Conservation (phyloP, 2,113 vertebrate species). For the Ameiurus melas region DNA sequence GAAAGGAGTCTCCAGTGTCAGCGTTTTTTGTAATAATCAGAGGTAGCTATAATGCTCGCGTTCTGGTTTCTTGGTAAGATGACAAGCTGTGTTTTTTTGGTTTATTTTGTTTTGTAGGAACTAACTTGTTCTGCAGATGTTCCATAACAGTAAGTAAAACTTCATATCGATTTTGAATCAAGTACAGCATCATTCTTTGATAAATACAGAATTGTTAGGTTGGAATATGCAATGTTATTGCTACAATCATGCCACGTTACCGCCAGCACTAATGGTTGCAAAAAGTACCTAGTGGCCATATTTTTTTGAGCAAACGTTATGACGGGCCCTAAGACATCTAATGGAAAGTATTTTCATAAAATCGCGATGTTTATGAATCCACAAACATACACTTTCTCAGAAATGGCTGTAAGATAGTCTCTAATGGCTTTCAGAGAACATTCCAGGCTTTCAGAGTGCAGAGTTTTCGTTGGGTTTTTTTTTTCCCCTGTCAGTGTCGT, state of each 20-base stretch:
- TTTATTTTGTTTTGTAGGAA: neutral
- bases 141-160: neutral
- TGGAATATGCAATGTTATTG: neutral
- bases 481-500: neutral
- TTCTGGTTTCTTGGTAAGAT: neutral
- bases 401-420: slow-evolving; percentile 19
- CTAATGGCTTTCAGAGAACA: slow-evolving; percentile 19
- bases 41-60: neutral
- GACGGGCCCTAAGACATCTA: slow-evolving; percentile 1
- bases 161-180: too few relatives aligned
- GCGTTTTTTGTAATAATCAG: neutral
- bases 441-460: neutral
- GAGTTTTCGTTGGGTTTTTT: neutral
- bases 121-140: neutral
- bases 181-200: too few relatives aligned
- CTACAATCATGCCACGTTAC: neutral
- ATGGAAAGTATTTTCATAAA: slow-evolving; percentile 19
- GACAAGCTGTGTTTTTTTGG: neutral
- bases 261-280: neutral
- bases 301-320: neutral
- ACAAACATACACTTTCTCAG: slow-evolving; percentile 12
- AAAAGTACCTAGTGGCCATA: neutral
- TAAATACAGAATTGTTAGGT: too few relatives aligned
- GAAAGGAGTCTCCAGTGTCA: neutral
- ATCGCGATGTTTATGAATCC: slow-evolving; percentile 11